Evolutionary conservation across 2,113 vertebrate species (phyloP), one percentile per base, ranked within the genome.

Genomic region (Pipa parva): DNA sequence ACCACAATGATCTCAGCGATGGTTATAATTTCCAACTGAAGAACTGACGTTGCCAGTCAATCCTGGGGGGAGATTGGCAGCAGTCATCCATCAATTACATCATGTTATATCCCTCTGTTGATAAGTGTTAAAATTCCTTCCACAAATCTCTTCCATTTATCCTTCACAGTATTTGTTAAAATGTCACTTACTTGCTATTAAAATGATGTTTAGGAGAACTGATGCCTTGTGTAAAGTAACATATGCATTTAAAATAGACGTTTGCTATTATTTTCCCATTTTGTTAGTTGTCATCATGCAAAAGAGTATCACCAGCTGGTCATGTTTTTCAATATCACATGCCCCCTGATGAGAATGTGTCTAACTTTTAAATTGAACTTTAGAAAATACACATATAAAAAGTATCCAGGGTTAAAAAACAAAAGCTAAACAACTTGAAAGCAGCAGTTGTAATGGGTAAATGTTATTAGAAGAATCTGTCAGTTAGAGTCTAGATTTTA

Each of bases 301-400:
- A 59, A 45, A 59, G 58, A 22, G 42, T 59, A 68, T 68, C 59
- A 59, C 64, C 64, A 68, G 64, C 64, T 68, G 64, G 64, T 59
- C 64, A 68, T 68, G 64, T 50, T 25, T 68, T 31, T 45, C 45
- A 50, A 55, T 51, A 50, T 68, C 37, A 50, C 55, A 59, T 59
- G 59, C 64, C 64, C 55, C 64, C 55, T 59, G 56, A 45, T 50
- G 55, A 21, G 57, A 59, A 59, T 50, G 42, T 37, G 46, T 59
- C 58, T 68, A 68, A 39, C 55, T 68, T 66, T 56, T 56, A 56
- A 29, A 31, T 28, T 56, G 27, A 27, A 56, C 15, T 29, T 56
- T 17, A 56, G n/a, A 56, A 56, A 27, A 45, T 46, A 39, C 55
- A 39, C 17, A 59, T 68, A 59, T 59, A 50, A 33, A 37, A 65